A percentile compares a stretch with the other conserved stretches of the same genome.
These are phyloP conservation scores for Portunus trituberculatus DNA, from an alignment of 1,140 invertebrate genomes.

Conservation along the genomic window DNA sequence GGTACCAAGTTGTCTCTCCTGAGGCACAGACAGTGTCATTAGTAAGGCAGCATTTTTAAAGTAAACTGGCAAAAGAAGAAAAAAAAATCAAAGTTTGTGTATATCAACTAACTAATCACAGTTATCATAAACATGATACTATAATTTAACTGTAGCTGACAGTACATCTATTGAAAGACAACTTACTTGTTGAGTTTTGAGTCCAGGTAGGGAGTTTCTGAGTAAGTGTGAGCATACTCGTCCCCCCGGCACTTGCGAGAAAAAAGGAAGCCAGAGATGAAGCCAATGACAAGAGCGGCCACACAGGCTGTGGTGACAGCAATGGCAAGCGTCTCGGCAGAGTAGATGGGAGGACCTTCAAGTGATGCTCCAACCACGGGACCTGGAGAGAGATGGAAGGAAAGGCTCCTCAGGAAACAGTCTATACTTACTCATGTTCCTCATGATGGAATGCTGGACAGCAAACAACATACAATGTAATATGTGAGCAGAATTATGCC, in stretches of 20 bases:
- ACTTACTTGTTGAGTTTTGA: constrained; percentile 77
- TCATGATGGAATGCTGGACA: neutral
- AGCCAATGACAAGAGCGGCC: constrained; percentile 89
- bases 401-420: neutral
- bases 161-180: neutral
- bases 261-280: constrained; percentile 90
- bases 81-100: no score
- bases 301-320: constrained; percentile 89
- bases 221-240: constrained; percentile 79
- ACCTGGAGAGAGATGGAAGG: constrained; percentile 62
- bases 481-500: neutral
- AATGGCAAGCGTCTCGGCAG: constrained; percentile 89
- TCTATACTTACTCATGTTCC: neutral
- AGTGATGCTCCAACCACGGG: constrained; percentile 79
- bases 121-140: no score
- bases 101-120: no score
- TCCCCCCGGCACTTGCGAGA: constrained; percentile 85
- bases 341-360: constrained; percentile 84
- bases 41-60: no score
- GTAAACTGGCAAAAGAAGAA: no score
- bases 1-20: constrained; percentile 76
- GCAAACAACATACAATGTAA: no score
- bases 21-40: constrained; percentile 35
- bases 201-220: constrained; percentile 79
- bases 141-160: no score